Base-by-base conservation (phyloP, 2,888 invertebrate species). In the Idaea straminata region DNA sequence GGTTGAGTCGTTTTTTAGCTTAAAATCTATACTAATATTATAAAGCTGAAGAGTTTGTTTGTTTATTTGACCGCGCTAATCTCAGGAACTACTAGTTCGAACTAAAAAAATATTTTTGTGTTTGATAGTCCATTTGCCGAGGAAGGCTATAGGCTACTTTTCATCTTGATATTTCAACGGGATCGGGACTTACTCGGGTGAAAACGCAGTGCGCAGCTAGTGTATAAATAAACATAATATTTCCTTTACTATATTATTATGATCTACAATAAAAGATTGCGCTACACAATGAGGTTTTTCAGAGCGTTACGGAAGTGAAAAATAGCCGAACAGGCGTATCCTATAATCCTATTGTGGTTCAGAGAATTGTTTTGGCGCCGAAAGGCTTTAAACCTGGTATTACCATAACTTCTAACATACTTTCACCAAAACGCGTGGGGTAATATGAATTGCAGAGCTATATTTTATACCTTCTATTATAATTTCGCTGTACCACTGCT, bases 311-410 rank as follows among this genome's bases (percentile, higher is more conserved):
- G 82, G 82, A 85, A 79, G 81, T 81, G 80, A 77, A 64, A 80
- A 80, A 79, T 74, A 71, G 69, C 71, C 66, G 66, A 67, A 71
- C 69, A 62, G 69, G 7, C 47, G 47, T 77, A 82, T 82, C 79
- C 78, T 78, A 81, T 80, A 83, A 83, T 83, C 76, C 79, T 82
- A 85, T 85, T 86, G 84, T 85, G 75, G 73, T 63, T 25, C 35
- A 64, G 69, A 81, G 80, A 83, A 86, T 83, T 83, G 86, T 83
- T 66, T 71, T 69, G 74, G 70, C 68, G 70, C 76, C 79, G 74
- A 83, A 15, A 7, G 58, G 15, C 13, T 47, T 7, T 6, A 59
- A 82, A 83, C 77, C 76, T 73, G 74, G 72, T 70, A 79, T 80
- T 83, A 85, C 82, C 79, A 64, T 68, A 62, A 72, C 72, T 66